Evolutionary conservation across 2,888 invertebrate genomes (phyloP), one percentile per base, ranked within the genome.

Genomic region (Hesperia comma): DNA sequence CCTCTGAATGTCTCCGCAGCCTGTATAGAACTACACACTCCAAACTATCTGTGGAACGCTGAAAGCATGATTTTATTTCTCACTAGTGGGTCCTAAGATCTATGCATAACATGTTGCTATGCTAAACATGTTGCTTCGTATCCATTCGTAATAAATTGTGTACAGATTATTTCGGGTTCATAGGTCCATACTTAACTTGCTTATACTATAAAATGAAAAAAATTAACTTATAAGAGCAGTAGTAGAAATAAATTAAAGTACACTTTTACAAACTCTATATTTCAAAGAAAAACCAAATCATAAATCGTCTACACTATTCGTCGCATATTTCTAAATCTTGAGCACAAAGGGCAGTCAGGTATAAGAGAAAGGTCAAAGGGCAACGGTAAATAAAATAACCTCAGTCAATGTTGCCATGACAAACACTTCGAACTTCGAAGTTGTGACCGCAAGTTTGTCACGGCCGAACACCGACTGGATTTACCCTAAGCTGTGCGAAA

Each of bases 1-100:
- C 62, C 62, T 43, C 43, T 61, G 61, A 61, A 53, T 61, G 61
- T 5, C 19, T 32, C 15, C 17, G 26, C 37, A 15, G 21, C 26
- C 37, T 37, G 37, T 21, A 40, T 12, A 37, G 37, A 37, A 37
- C 37, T 37, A 37, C 37, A 37, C 12, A 37, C 37, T 37, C 12
- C 10, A 12, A 37, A 37, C 37, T 37, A 37, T 46, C 43, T 46
- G 43, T 46, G 43, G 43, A 46, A 46, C 15, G 43, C 2, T 17
- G 14, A 46, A 46, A 12, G 37, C 8, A 37, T 37, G 8, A 8
- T 37, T 37, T 37, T 43, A 43, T 14, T 43, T 14, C 43, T 6
- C 15, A 43, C 15, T 41, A 41, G n/a, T n/a, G n/a, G n/a, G n/a
- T n/a, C n/a, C n/a, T n/a, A n/a, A n/a, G n/a, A n/a, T n/a, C n/a